Evolutionary conservation across 1,140 invertebrate genomes (phyloP), one percentile per base, ranked within the genome.

Genomic region (Drosophila hydei): DNA sequence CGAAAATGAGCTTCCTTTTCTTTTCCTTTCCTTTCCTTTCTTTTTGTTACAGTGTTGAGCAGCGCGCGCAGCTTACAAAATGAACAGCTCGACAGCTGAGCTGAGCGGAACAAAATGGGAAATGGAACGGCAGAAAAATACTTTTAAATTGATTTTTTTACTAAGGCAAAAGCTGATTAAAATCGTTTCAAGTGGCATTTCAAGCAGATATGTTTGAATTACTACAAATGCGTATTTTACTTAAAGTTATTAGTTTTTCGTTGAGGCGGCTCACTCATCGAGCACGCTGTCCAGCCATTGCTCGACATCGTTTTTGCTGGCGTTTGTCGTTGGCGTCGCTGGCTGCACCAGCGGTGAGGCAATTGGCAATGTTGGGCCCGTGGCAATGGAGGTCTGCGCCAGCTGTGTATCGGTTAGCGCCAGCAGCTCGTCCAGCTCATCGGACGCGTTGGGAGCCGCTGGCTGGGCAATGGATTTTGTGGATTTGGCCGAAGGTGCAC

Each of bases 251-350:
- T 4, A 4, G 14, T 9, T 25, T 23, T 0, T 16, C 19, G 7
- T 36, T 23, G 3, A 7, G n/a, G 7, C 8, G 3, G 8, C 45
- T 71, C 38, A 91, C 45, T 91, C 90, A 19, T 90, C 90, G 7
- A 91, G 54, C 0, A 91, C 90, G 19, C 81, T 85, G 43, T 91
- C 90, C n/a, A 91, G 47, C 90, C 90, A 91, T 33, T 91, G 72
- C 27, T 91, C 90, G 27, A 91, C 89, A n/a, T 90, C 90, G 52
- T 83, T 85, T 48, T 89, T 90, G 59, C 68, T 77, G 12, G 76
- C 71, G 9, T 56, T 76, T 0, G 73, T 55, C 0, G 73, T 55
- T 0, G 75, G 75, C 3, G 79, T 79, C 21, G 70, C 58, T 1
- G 77, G 51, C 30, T 74, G 81, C 45, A 77, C 42, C 42, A 79